Evolutionary conservation across 2,113 vertebrate genomes (phyloP), one percentile per base, ranked within the genome.

Genomic region (Zosterops hypoxanthus): DNA sequence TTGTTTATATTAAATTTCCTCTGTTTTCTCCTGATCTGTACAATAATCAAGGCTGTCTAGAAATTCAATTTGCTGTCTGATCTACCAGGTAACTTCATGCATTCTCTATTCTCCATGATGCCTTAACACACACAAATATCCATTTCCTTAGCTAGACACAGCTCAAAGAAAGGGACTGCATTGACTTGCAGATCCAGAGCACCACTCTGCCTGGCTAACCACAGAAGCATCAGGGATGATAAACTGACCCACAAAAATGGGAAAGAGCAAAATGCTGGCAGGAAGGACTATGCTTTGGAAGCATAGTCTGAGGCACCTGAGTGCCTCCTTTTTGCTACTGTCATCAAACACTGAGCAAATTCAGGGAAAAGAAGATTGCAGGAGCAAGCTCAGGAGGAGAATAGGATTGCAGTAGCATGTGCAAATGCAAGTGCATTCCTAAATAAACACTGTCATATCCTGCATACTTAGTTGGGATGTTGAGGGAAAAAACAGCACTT

Each of bases 1-100:
- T 50, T 95, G 60, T 90, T 95, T 94, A 92, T 89, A 92, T 76
- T 71, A 82, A 94, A 82, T 89, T 91, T 94, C 95, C 91, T 85
- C 84, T 94, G 4, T 91, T 97, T 94, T 76, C 52, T 87, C 82
- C 70, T 44, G 66, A 85, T 89, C 73, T 72, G 31, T 53, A 75
- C 50, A 84, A 69, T 14, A 49, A 85, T 66, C 46, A 90, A 87
- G 22, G 31, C 73, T 92, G 70, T 55, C 78, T 88, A 96, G 61
- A 92, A 94, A 94, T 66, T 39, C 61, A 65, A 9, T 72, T 39
- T 85, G 29, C 39, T 79, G 57, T 80, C 89, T 92, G 55, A 95
- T 85, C 70, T 73, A 72, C 39, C 31, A 80, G 55, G 44, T 76
- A 91, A 57, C 89, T 87, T 84, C 33, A 65, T 18, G 20, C 42